A percentile compares a stretch with the other conserved stretches of the same genome.
Evolutionary conservation across 2,113 vertebrate genomes (phyloP).

Genomic region (Galeopterus variegatus): DNA sequence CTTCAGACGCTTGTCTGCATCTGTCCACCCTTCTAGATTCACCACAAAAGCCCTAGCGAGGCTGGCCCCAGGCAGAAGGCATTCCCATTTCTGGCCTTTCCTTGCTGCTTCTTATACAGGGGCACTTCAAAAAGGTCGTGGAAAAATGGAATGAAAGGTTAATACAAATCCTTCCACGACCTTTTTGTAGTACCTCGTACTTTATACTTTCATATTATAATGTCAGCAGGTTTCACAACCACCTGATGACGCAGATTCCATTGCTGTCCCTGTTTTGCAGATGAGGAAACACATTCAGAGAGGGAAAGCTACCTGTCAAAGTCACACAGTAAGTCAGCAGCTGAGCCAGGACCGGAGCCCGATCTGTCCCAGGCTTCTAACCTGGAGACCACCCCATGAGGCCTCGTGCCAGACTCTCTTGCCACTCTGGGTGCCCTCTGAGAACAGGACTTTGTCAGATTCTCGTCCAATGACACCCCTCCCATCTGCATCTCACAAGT

Average conservation of each 20-base stretch:
- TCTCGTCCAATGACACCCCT: no score
- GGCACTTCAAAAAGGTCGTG: no score
- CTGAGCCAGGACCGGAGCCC: neutral
- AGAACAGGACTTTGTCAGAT: neutral
- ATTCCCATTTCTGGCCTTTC: neutral
- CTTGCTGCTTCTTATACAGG: neutral
- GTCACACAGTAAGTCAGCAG: neutral
- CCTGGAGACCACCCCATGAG: neutral
- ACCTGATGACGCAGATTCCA: neutral
- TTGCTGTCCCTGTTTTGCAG: neutral
- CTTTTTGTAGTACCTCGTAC: no score
- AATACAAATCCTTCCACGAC: no score
- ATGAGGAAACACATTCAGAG: neutral
- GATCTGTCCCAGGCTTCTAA: neutral
- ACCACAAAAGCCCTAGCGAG: neutral
- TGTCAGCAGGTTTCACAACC: neutral
- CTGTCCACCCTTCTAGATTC: neutral
- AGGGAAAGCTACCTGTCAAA: neutral
- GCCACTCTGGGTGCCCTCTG: neutral
- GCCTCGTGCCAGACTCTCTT: neutral
- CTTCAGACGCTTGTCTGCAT: neutral
- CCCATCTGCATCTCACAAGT: neutral
- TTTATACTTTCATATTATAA: neutral
- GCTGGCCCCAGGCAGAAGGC: neutral
- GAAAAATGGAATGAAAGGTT: no score